Percentiles rank a stretch among this genome's conserved stretches.
phyloP scores from a whole-genome alignment of 2,113 vertebrate species.

The Daboia siamensis region DNA sequence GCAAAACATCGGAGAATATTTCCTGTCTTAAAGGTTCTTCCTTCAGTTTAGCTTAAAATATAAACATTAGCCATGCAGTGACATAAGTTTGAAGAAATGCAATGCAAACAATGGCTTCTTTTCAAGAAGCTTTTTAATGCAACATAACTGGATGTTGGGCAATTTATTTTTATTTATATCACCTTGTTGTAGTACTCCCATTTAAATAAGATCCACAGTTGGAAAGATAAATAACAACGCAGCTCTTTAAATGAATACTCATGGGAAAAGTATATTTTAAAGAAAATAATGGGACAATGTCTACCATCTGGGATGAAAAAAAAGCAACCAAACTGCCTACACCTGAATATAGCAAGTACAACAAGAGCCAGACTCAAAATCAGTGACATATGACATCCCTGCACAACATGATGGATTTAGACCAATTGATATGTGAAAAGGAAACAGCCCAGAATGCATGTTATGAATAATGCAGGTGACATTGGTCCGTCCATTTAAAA shows the following conservation, averaged over 20 bases:
- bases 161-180: background rate
- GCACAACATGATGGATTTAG: constrained; percentile 15
- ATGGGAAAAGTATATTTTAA: background rate
- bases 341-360: background rate
- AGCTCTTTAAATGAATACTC: background rate
- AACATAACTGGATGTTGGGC: background rate
- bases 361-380: background rate
- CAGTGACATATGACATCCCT: constrained; percentile 1
- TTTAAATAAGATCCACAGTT: background rate
- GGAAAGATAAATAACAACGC: background rate
- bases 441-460: constrained; percentile 1
- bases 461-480: constrained; percentile 14
- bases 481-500: background rate
- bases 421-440: constrained; percentile 20
- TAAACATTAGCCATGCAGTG: background rate
- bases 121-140: background rate
- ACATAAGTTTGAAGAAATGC: background rate
- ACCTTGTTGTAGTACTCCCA: background rate
- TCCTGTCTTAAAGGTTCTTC: background rate
- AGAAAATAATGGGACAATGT: background rate
- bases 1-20: background rate
- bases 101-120: background rate
- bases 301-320: background rate
- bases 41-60: background rate
- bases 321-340: background rate